Evolutionary conservation across 2,113 vertebrate genomes (phyloP), one percentile per base, ranked within the genome.

Genomic region (Oriolus oriolus): DNA sequence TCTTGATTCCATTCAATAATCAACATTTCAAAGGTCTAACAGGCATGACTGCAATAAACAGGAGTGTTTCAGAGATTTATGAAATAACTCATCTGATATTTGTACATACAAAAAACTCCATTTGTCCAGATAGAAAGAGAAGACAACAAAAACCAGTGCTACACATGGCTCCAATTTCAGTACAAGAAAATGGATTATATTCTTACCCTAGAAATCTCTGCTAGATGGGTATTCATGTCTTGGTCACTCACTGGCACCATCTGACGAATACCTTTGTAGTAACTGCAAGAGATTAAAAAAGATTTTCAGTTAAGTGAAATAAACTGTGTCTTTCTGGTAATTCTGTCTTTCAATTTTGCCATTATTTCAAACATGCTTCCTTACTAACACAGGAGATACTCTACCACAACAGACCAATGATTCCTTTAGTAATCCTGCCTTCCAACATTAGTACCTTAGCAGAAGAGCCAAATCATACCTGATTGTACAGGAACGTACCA

Each of bases 161-260:
- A 11, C 27, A 41, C 31, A 64, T 78, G 27, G 27, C n/a, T 90
- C 50, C 31, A 31, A 27, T 91, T 82, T 79, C 56, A 69, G 28
- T 16, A 80, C 18, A 90, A 79, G 57, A 84, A 80, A 95, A 75
- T 10, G 13, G 39, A 81, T 88, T 78, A 77, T 65, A 59, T 66
- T 95, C 99, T 99, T 97, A 99, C 99, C 99, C 99, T 98, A 78
- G 99, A 99, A 96, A 99, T 99, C 97, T 99, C 99, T 41, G 99
- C 99, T 98, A 99, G 97, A 96, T 99, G 99, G 33, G 99, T 99
- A 97, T 99, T 99, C 99, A 99, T 99, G 96, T 99, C 99, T 96
- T 99, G 99, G 98, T 99, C 99, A 53, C 99, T 99, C 95, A 99
- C 99, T 54, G 99, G 97, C 57, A 99, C 98, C 99, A 99, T 99